Percentiles rank a stretch among this genome's conserved stretches.
Conservation (phyloP, 2,888 invertebrate genomes). For the Melanargia galathea region DNA sequence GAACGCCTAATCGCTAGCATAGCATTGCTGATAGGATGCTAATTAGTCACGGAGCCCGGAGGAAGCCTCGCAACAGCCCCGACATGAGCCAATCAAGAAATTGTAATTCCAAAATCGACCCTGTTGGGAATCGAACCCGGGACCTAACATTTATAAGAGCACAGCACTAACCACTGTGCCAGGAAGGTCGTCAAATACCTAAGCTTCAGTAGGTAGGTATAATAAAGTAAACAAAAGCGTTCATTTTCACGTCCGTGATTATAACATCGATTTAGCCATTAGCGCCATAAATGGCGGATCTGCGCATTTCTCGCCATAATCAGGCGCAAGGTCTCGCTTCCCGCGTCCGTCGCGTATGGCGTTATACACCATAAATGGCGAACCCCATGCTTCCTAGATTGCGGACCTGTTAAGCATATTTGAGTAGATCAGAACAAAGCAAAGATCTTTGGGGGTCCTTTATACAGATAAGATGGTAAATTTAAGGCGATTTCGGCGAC, state of each 20-base stretch:
- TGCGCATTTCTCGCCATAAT: constrained; percentile 42
- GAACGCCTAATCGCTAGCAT: too few relatives aligned
- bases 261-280: constrained; percentile 28
- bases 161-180: too few relatives aligned
- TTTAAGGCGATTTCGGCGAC: constrained; percentile 2
- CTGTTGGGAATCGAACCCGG: too few relatives aligned
- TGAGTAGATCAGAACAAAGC: constrained; percentile 15
- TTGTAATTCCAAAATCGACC: too few relatives aligned
- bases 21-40: too few relatives aligned
- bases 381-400: constrained; percentile 45
- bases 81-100: too few relatives aligned
- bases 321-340: constrained; percentile 31
- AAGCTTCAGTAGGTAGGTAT: not conserved
- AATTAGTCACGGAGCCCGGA: too few relatives aligned
- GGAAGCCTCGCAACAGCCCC: too few relatives aligned
- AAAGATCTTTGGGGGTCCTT: constrained; percentile 19
- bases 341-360: constrained; percentile 28
- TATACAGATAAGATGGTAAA: not conserved
- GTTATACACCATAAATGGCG: constrained; percentile 38
- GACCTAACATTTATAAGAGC: too few relatives aligned
- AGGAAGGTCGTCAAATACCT: too few relatives aligned
- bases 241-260: constrained; percentile 34
- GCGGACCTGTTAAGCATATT: constrained; percentile 19
- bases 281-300: constrained; percentile 39
- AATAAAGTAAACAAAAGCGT: constrained; percentile 13